Conservation (phyloP, 2,113 vertebrate species). For the Pseudorectes ferrugineus region DNA sequence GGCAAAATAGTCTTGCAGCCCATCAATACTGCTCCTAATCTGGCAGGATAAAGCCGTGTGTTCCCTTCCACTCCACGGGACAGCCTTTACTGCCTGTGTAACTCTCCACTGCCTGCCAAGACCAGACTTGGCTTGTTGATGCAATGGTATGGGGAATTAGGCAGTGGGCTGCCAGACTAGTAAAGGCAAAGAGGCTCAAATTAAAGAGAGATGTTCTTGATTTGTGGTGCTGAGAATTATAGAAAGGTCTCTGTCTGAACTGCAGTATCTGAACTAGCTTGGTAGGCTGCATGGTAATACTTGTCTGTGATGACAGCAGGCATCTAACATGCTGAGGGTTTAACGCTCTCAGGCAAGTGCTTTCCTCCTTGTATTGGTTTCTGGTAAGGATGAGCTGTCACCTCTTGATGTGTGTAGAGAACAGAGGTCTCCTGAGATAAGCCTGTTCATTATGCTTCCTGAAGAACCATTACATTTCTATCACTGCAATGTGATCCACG, state of each 20-base stretch:
- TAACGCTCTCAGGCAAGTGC: not conserved
- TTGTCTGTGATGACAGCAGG: constrained; percentile 26
- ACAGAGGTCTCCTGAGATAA: constrained; percentile 67
- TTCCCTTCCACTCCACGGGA: not conserved
- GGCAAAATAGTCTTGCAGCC: not conserved
- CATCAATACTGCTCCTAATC: not conserved
- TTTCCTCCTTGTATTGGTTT: constrained; percentile 16
- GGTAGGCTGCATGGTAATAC: not conserved
- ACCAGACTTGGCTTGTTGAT: not conserved
- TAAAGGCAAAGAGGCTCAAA: not conserved
- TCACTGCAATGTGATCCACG: constrained; percentile 77
- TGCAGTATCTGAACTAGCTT: not conserved
- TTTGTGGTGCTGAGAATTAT: not conserved
- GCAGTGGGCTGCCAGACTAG: not conserved
- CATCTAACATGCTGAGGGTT: not conserved
- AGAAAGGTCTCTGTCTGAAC: not conserved
- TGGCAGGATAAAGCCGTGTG: not conserved
- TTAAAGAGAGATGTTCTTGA: not conserved
- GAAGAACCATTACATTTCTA: constrained; percentile 85
- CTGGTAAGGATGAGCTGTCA: constrained; percentile 34
- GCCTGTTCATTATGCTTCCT: constrained; percentile 81
- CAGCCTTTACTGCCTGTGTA: not conserved
- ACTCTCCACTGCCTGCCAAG: not conserved
- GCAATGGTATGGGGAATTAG: not conserved
- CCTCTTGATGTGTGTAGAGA: constrained; percentile 23